Evolutionary conservation across 2,797 vertebrate species (phyloP), one percentile per base, ranked within the genome.

Genomic region (Paramormyrops hopkinsi): DNA sequence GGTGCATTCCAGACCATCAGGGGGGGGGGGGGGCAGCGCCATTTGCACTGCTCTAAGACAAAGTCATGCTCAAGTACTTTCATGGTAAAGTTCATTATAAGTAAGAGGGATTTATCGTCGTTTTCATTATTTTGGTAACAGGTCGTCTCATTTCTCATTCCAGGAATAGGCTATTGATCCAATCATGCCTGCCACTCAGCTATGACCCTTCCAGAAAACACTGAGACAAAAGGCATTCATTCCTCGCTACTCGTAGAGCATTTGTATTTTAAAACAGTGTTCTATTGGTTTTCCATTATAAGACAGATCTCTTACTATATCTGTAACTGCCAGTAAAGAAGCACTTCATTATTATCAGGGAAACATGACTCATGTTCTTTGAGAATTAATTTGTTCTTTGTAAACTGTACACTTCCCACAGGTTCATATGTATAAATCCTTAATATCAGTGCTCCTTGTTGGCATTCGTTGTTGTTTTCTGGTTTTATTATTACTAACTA

Each of bases 41-140:
- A 98, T 99, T 98, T 98, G 97, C 97, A 99, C 97, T 98, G 97
- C 97, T 98, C 96, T 94, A 96, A 97, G 97, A 98, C 97, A 99
- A 98, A 98, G 97, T 97, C 97, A 97, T 97, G 97, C 97, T 96
- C 96, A 98, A 97, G 97, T 97, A 98, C 97, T 97, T 97, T 97
- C 94, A 96, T 97, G 96, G 96, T 97, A 97, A 98, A 98, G 97
- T 98, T 98, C 96, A 97, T 97, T 97, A 97, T 96, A 96, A 97
- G 96, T 95, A 88, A 88, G 95, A 96, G 95, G 93, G 90, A 93
- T 76, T 89, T 86, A 89, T 90, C 91, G 88, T 85, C 95, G 94
- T 95, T 95, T 94, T 91, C 90, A 91, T 93, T 91, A 92, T 91
- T 91, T 90, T 87, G 95, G 94, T 95, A 96, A 96, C 95, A 95